These are phyloP conservation scores for Mormyrus proboscirostris DNA, from an alignment of 2,797 vertebrate genomes.

Conservation along the genomic window DNA sequence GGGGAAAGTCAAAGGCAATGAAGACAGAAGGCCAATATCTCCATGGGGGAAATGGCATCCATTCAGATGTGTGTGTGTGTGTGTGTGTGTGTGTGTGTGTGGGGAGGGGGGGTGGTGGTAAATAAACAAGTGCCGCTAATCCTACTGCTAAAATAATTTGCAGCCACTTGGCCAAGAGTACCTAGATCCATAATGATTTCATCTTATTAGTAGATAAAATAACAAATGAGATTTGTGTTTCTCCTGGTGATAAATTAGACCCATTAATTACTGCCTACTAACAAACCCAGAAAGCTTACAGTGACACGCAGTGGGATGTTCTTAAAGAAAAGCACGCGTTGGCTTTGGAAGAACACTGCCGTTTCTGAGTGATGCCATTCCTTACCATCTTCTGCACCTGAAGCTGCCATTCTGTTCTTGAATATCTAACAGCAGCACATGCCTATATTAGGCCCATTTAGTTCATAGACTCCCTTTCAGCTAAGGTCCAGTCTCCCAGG, in stretches of 20 bases:
- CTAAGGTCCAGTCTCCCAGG: neutral
- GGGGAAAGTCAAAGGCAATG: neutral
- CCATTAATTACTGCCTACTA: neutral
- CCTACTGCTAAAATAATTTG: neutral
- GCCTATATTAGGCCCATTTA: neutral
- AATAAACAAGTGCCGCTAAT: neutral
- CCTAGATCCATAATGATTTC: neutral
- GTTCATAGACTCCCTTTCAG: neutral
- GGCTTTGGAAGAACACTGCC: neutral
- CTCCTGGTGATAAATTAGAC: neutral
- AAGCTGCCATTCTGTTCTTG: neutral
- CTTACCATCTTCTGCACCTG: neutral
- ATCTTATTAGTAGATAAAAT: neutral
- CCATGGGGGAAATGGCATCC: neutral
- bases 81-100: neutral
- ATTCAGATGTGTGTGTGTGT: neutral
- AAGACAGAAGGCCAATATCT: neutral
- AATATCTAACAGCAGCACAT: neutral
- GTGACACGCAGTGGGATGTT: neutral
- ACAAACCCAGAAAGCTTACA: neutral
- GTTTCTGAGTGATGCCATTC: neutral
- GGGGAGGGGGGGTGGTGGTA: neutral
- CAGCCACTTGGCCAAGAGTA: neutral
- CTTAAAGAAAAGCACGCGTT: neutral
- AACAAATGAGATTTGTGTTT: neutral